These are phyloP conservation scores for Coendou prehensilis DNA, from an alignment of 2,797 vertebrate genomes.

Conservation along the genomic window DNA sequence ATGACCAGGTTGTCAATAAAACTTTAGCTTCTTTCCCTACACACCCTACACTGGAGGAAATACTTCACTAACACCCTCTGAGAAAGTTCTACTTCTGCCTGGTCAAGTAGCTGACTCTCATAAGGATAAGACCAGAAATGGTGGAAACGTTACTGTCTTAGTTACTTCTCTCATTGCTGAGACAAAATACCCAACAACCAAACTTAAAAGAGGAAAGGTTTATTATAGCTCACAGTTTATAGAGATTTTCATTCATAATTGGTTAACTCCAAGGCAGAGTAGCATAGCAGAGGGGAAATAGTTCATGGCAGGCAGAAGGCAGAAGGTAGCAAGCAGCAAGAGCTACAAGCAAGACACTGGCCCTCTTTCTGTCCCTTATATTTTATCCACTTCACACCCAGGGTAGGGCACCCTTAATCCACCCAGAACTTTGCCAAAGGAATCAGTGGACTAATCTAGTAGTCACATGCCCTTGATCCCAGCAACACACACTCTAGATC, in stretches of 20 bases:
- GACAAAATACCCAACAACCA: not conserved
- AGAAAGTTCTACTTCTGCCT: conserved; percentile 16
- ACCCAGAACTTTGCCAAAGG: not conserved
- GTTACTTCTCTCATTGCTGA: not conserved
- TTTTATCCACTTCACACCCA: not conserved
- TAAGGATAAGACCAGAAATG: not conserved
- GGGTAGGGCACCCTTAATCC: not conserved
- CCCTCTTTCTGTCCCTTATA: not conserved
- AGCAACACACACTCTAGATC: not conserved
- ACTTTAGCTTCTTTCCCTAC: not conserved
- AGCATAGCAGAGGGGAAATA: not conserved
- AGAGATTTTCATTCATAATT: not conserved
- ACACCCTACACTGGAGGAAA: not conserved
- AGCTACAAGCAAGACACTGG: not conserved
- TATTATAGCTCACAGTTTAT: not conserved
- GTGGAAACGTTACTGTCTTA: not conserved
- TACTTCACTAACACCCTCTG: not conserved
- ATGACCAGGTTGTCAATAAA: not conserved
- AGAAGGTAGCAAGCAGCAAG: not conserved
- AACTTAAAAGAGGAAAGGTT: not conserved
- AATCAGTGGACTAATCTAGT: not conserved
- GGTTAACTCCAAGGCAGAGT: not conserved
- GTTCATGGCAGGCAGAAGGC: not conserved
- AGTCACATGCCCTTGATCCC: not conserved
- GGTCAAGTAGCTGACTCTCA: not conserved